A percentile compares a stretch with the other conserved stretches of the same genome.
Evolutionary conservation across 2,113 vertebrate species (phyloP).

Genomic region (Galemys pyrenaicus): DNA sequence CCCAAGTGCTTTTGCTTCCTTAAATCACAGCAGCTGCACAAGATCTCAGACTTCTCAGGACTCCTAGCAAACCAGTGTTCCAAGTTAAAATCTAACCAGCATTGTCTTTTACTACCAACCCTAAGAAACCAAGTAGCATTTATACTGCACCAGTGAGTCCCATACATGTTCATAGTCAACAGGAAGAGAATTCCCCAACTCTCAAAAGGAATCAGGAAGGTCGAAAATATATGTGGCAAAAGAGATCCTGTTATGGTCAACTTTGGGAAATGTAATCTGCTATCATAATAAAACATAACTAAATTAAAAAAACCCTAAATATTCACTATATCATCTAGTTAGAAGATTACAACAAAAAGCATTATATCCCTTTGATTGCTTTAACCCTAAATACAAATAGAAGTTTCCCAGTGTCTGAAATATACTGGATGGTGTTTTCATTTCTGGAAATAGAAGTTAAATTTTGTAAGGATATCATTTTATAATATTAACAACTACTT

Average conservation of each 20-base stretch:
- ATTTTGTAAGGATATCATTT: not conserved
- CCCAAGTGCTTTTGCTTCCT: not conserved
- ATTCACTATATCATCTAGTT: not conserved
- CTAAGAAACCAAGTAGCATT: not conserved
- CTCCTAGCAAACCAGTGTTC: not conserved
- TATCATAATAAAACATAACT: not conserved
- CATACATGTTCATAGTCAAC: not conserved
- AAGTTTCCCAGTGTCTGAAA: not conserved
- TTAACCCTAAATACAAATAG: conserved; percentile 11
- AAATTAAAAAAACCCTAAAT: not conserved
- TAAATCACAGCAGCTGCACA: not conserved
- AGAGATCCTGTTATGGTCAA: not conserved
- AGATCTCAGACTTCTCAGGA: not conserved
- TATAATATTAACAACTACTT: not conserved
- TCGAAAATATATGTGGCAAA: not conserved
- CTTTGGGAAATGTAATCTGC: conserved; percentile 27
- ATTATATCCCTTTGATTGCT: not conserved
- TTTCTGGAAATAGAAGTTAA: not conserved
- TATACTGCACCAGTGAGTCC: not conserved
- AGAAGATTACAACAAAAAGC: not conserved
- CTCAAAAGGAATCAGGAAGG: not conserved
- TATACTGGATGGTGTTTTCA: not conserved
- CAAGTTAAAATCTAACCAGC: not conserved
- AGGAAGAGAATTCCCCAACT: not conserved
- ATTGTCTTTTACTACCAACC: not conserved